Evolutionary conservation across 2,888 invertebrate species (phyloP).

Genomic region (Lasioglossum leucozonium): DNA sequence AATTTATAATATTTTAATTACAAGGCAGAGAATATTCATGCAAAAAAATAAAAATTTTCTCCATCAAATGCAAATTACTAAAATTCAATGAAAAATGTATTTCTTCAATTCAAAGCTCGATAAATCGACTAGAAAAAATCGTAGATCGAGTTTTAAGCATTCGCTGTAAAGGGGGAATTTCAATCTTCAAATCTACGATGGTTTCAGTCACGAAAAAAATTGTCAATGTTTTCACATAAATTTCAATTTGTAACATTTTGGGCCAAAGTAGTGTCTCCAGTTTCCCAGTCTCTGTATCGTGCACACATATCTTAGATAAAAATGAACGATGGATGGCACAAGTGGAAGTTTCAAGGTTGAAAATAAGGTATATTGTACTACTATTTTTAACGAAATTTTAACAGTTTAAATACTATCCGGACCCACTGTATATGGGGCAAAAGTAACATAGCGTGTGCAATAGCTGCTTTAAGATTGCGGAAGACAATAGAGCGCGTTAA

Average conservation of each 20-base stretch:
- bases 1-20: no score
- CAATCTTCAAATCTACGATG: not conserved
- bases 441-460: not conserved
- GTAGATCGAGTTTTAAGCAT: not conserved
- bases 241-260: not conserved
- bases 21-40: not conserved
- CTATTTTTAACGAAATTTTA: not conserved
- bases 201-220: not conserved
- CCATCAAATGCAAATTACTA: not conserved
- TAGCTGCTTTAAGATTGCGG: not conserved
- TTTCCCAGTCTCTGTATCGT: not conserved
- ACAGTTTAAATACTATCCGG: not conserved
- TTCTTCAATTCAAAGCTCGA: not conserved
- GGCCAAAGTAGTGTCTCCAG: not conserved
- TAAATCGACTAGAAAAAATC: not conserved
- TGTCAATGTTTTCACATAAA: not conserved
- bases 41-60: not conserved
- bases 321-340: not conserved
- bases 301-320: not conserved
- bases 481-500: conserved; percentile 18
- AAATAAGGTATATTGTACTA: not conserved
- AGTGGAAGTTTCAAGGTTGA: no score
- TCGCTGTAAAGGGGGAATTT: not conserved
- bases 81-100: no score
- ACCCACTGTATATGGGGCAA: not conserved